phyloP scores from a whole-genome alignment of 1,140 invertebrate genomes.

The Drosophila littoralis region DNA sequence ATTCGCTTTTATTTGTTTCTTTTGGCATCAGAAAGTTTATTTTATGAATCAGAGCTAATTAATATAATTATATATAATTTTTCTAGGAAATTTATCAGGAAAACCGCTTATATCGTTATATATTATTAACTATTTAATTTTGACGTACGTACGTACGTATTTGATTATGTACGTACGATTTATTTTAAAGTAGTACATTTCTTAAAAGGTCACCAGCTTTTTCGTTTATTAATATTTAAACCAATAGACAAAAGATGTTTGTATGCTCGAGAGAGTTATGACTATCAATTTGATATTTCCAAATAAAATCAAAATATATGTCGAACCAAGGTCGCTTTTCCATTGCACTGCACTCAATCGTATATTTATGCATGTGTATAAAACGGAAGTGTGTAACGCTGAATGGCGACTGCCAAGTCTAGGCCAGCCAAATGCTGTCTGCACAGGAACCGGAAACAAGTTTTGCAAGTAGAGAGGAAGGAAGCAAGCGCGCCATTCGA shows the following conservation, averaged over 20 bases:
- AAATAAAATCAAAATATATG: conserved; percentile 49
- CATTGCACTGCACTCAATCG: conserved; percentile 15
- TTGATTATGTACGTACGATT: too few relatives aligned
- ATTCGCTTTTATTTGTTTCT: conserved; percentile 42
- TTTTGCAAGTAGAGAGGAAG: conserved; percentile 73
- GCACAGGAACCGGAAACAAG: conserved; percentile 74
- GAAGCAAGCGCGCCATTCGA: conserved; percentile 58
- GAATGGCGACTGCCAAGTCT: conserved; percentile 53
- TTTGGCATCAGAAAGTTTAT: conserved; percentile 8
- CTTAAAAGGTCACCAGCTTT: too few relatives aligned
- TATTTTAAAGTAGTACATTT: too few relatives aligned
- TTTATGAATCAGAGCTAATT: conserved; percentile 21
- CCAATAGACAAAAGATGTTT: conserved; percentile 21
- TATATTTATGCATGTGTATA: background rate
- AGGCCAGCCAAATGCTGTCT: conserved; percentile 72
- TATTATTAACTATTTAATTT: too few relatives aligned
- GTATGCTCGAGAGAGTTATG: conserved; percentile 1
- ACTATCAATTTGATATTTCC: conserved; percentile 44
- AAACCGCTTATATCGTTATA: too few relatives aligned
- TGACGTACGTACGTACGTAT: too few relatives aligned
- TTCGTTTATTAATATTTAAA: conserved; percentile 32
- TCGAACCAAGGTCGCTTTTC: conserved; percentile 58
- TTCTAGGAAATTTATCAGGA: background rate
- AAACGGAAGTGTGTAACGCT: conserved; percentile 50
- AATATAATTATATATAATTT: background rate